Base-by-base conservation (phyloP, 2,888 invertebrate genomes). In the Rhamphomyia laevipes region DNA sequence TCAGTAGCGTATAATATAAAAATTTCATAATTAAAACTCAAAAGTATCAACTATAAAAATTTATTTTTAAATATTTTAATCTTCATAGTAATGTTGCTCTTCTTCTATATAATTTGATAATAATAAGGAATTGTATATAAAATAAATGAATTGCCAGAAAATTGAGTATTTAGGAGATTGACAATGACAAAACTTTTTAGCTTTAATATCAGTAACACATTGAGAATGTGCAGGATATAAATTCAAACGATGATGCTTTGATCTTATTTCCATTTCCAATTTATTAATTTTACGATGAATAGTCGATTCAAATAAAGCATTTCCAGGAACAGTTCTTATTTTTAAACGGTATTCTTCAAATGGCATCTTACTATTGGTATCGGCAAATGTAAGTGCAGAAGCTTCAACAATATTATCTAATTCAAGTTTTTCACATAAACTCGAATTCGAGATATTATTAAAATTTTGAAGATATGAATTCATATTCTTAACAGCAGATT, bases 201-300 rank as follows among this genome's bases (percentile, higher is more conserved):
- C 37, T 16, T 2, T 16, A 2, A 12, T 12, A 37, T 58, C 52
- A 7, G 49, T 37, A 9, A 75, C 70, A 58, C 77, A 78, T 9
- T 58, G 58, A 49, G 74, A 74, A 57, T 74, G 72, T 4, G 63
- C 57, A 18, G 57, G 61, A 56, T 77, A 78, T 16, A 57, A 63
- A 59, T 77, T 76, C 4, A 77, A 62, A 38, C 77, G 68, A 64
- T 79, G 82, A 2, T 82, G 70, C 41, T 73, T 68, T 37, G 78
- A 80, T 11, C 56, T 45, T 17, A 40, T 12, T n/a, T 40, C 23
- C 15, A 44, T 18, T 16, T 43, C 15, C 11, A 23, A 11, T 17
- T n/a, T 48, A n/a, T 43, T 43, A 21, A 31, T 40, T 10, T 44
- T 44, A 27, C 43, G 31, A 11, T 30, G 44, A 2, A 44, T 21